These are phyloP conservation scores for Odontomyia ornata DNA, from an alignment of 2,888 invertebrate genomes.

Conservation along the genomic window DNA sequence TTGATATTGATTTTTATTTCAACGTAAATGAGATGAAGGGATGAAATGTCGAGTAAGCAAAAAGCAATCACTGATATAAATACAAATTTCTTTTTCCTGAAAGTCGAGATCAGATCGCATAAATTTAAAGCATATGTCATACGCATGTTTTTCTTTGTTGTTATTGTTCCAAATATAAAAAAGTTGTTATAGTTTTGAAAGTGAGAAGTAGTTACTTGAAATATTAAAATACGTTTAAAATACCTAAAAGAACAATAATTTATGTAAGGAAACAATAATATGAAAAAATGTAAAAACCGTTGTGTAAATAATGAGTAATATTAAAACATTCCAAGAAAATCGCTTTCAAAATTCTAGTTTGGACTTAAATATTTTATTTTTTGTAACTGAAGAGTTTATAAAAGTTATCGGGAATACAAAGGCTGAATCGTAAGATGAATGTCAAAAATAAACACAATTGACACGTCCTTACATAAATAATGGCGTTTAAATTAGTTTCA, in stretches of 20 bases:
- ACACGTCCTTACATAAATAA: no score
- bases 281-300: conserved; percentile 55
- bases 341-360: conserved; percentile 28
- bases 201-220: conserved; percentile 8
- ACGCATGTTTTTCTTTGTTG: conserved; percentile 11
- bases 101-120: conserved; percentile 7
- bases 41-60: not conserved
- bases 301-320: conserved; percentile 64
- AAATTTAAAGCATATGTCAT: not conserved
- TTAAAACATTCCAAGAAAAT: conserved; percentile 60
- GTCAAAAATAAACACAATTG: no score
- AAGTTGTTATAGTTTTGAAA: conserved; percentile 26
- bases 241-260: conserved; percentile 34
- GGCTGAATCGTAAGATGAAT: no score
- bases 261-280: conserved; percentile 47
- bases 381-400: no score
- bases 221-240: conserved; percentile 2
- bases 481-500: no score
- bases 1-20: not conserved
- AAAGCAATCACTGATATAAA: not conserved
- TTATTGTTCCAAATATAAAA: conserved; percentile 22
- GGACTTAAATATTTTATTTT: conserved; percentile 2
- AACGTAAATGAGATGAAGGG: not conserved
- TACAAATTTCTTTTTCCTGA: not conserved
- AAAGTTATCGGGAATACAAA: no score